These are phyloP conservation scores for Umimayanthus kanabou DNA, from an alignment of 92 coral and sea anemone species.

Conservation along the genomic window DNA sequence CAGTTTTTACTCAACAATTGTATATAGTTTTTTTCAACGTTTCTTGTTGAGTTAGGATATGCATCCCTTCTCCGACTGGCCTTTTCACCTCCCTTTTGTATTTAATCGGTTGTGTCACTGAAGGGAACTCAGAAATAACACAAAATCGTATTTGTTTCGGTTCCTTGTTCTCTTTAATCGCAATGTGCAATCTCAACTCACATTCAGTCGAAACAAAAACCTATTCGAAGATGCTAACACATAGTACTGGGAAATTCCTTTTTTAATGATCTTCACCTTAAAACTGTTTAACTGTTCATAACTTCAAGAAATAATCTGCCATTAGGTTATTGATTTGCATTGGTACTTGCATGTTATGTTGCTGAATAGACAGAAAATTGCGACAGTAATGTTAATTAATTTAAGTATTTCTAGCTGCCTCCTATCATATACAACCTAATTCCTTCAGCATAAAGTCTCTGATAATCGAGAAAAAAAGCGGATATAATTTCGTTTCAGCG, in stretches of 20 bases:
- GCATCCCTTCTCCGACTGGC: neutral
- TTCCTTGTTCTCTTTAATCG: slow-evolving; percentile 25
- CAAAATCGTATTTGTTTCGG: slow-evolving; percentile 27
- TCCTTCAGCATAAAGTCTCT: slow-evolving; percentile 24
- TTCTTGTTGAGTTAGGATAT: neutral
- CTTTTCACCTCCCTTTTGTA: slow-evolving; percentile 36
- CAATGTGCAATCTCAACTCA: slow-evolving; percentile 19
- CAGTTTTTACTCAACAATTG: slow-evolving; percentile 6
- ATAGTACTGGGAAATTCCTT: neutral
- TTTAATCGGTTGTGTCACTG: slow-evolving; percentile 2
- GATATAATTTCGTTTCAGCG: slow-evolving; percentile 17
- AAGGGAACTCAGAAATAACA: slow-evolving; percentile 15
- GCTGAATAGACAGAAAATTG: neutral
- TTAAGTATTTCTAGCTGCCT: neutral
- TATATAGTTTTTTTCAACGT: neutral
- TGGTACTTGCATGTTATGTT: neutral
- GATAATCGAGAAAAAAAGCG: neutral
- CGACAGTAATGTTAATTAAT: slow-evolving; percentile 18
- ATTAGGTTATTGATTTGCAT: neutral
- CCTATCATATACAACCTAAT: neutral
- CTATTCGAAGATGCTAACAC: slow-evolving; percentile 2
- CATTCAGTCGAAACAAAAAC: slow-evolving; percentile 38
- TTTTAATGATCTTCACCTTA: neutral
- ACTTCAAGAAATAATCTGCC: neutral
- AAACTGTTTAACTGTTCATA: neutral